Evolutionary conservation across 2,113 vertebrate species (phyloP).

Genomic region (Erinaceus europaeus): DNA sequence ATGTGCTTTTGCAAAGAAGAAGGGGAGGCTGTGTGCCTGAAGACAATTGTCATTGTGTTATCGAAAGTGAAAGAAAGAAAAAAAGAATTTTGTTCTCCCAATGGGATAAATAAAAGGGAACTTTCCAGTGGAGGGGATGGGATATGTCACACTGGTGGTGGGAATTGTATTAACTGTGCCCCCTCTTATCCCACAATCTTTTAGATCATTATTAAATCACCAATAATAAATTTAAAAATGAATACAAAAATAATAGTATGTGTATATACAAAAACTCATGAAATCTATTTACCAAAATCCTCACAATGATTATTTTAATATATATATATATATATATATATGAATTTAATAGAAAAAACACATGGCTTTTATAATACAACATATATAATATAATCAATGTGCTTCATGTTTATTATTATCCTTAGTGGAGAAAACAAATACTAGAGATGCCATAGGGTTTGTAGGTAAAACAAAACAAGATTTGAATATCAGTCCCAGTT

Average conservation of each 20-base stretch:
- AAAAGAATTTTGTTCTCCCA: too few species aligned
- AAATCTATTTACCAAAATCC: not conserved
- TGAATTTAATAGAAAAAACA: not conserved
- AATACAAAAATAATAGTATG: not conserved
- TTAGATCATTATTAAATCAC: too few species aligned
- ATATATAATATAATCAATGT: not conserved
- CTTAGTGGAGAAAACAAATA: not conserved
- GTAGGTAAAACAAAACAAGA: slow-evolving; percentile 35
- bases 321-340: not conserved
- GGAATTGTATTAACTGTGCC: too few species aligned
- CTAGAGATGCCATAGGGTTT: slow-evolving; percentile 3
- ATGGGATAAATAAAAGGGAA: too few species aligned
- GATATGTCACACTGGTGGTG: too few species aligned
- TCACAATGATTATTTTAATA: not conserved
- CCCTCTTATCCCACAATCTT: too few species aligned
- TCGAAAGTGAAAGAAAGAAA: too few species aligned
- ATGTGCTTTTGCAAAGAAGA: too few species aligned
- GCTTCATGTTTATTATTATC: not conserved
- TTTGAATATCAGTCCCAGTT: slow-evolving; percentile 25
- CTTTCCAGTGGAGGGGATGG: too few species aligned
- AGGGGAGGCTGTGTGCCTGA: too few species aligned
- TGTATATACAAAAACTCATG: not conserved
- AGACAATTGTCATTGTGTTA: too few species aligned
- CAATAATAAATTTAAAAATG: too few species aligned
- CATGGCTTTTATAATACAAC: not conserved